These are phyloP conservation scores for Cnemophilus loriae DNA, from an alignment of 2,113 vertebrate species.

Conservation along the genomic window DNA sequence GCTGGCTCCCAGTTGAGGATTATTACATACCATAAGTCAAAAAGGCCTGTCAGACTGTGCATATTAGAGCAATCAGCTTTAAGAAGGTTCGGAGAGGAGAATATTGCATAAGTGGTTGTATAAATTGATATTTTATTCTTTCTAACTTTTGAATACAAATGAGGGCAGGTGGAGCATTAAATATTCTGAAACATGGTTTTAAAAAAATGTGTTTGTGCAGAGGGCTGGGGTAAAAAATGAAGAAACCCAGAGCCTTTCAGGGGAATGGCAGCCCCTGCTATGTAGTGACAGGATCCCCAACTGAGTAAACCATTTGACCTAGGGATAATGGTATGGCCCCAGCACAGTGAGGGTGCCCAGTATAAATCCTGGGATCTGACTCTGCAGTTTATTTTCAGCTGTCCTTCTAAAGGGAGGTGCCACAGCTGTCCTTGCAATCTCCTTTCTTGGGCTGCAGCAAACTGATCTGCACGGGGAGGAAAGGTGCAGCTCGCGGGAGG, in stretches of 20 bases:
- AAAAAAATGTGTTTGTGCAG: neutral
- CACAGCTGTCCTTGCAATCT: constrained; percentile 43
- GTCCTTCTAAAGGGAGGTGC: constrained; percentile 5
- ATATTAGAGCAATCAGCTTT: neutral
- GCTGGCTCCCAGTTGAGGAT: neutral
- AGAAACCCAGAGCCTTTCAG: neutral
- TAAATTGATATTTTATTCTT: neutral
- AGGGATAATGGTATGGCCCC: neutral
- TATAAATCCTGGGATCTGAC: constrained; percentile 22
- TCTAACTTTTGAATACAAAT: neutral
- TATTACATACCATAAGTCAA: neutral
- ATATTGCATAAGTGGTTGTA: neutral
- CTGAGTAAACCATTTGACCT: neutral
- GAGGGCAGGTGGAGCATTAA: neutral
- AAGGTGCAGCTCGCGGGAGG: neutral
- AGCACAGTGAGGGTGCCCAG: neutral
- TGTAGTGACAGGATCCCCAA: neutral
- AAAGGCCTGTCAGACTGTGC: neutral
- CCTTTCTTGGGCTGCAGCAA: constrained; percentile 54
- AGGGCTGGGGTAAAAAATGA: neutral
- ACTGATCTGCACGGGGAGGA: neutral
- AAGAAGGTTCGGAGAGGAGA: neutral
- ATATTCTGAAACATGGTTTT: neutral
- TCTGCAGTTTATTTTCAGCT: constrained; percentile 54
- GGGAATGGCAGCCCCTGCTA: neutral